These are phyloP conservation scores for Brachirus orientalis DNA, from an alignment of 2,113 vertebrate species.

Conservation along the genomic window DNA sequence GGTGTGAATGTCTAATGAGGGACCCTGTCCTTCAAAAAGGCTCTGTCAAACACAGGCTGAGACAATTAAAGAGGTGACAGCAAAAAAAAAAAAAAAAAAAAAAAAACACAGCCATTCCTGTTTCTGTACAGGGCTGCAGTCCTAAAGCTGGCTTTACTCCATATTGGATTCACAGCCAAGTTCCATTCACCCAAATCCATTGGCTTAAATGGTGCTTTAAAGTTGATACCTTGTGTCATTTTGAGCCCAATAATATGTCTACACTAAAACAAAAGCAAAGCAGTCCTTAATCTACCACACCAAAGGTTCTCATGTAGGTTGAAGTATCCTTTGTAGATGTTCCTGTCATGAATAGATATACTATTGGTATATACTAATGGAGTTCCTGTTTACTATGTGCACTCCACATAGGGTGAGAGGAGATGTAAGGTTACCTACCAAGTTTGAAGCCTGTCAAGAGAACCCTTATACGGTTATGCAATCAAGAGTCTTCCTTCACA, in stretches of 20 bases:
- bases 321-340: background rate
- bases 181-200: conserved; percentile 17
- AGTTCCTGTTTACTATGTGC: too few relatives aligned
- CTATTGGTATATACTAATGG: too few relatives aligned
- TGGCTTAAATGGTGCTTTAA: conserved; percentile 26
- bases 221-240: conserved; percentile 1
- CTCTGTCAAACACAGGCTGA: conserved; percentile 65
- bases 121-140: conserved; percentile 25
- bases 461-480: too few relatives aligned
- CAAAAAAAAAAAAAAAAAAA: conserved; percentile 14
- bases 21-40: conserved; percentile 77
- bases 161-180: conserved; percentile 29
- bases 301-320: background rate
- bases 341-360: too few relatives aligned
- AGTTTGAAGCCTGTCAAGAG: too few relatives aligned
- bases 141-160: conserved; percentile 7
- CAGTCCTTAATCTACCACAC: background rate
- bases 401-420: too few relatives aligned
- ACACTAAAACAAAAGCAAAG: background rate
- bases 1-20: conserved; percentile 84
- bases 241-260: conserved; percentile 3
- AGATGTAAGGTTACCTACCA: too few relatives aligned
- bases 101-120: background rate
- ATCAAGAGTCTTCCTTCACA: background rate
- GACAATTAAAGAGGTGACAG: conserved; percentile 64